Evolutionary conservation across 1,140 invertebrate genomes (phyloP).

Genomic region (Episyrphus balteatus): DNA sequence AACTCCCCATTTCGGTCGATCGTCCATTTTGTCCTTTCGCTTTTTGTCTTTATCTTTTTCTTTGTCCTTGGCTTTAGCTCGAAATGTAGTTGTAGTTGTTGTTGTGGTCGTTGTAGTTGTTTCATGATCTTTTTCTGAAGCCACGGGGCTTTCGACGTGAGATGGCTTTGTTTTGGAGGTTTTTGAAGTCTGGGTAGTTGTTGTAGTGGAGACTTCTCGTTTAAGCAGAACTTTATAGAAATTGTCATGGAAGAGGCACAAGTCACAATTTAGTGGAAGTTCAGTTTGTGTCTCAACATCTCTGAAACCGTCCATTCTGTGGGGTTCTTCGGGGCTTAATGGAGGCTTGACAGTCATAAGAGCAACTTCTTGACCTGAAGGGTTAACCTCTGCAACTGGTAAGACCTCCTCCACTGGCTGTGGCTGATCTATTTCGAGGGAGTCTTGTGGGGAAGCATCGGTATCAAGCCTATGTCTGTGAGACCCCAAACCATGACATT

Average conservation of each 20-base stretch:
- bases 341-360: too few relatives aligned
- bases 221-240: conserved; percentile 33
- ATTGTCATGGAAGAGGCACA: conserved; percentile 32
- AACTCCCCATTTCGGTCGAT: conserved; percentile 50
- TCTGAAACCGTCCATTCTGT: conserved; percentile 1
- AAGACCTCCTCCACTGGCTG: conserved; percentile 5
- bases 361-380: background rate
- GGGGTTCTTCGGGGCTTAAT: too few relatives aligned
- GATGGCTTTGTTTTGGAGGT: conserved; percentile 17
- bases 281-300: conserved; percentile 34
- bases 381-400: conserved; percentile 9
- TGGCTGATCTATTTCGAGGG: conserved; percentile 10
- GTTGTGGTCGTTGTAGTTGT: conserved; percentile 34
- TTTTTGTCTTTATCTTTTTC: conserved; percentile 19
- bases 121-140: conserved; percentile 23
- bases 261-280: conserved; percentile 27
- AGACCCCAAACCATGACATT: conserved; percentile 4
- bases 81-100: conserved; percentile 32
- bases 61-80: conserved; percentile 30
- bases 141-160: conserved; percentile 10
- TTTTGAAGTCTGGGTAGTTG: conserved; percentile 29
- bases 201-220: conserved; percentile 31
- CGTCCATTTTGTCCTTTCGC: conserved; percentile 30
- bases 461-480: conserved; percentile 1
- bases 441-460: conserved; percentile 22